Conservation (phyloP, 2,888 invertebrate species). For the Stenoptilia bipunctidactyla region DNA sequence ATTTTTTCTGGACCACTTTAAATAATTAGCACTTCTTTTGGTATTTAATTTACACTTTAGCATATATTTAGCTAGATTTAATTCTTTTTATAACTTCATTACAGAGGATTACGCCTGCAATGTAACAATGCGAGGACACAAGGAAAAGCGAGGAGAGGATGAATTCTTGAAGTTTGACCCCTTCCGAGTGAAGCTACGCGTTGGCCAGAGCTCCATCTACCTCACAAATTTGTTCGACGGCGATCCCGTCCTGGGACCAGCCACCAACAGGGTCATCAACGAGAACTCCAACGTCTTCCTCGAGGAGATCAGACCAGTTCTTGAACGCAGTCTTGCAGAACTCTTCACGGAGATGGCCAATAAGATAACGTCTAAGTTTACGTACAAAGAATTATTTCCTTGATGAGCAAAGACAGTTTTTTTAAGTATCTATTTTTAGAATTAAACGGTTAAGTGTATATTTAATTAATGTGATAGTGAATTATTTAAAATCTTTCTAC, state of each 20-base stretch:
- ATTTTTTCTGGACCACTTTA: no score
- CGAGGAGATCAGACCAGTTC: conserved; percentile 76
- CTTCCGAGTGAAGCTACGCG: conserved; percentile 72
- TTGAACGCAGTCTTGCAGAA: conserved; percentile 74
- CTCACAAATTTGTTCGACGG: conserved; percentile 77
- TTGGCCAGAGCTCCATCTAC: conserved; percentile 72
- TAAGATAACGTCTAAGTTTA: conserved; percentile 76
- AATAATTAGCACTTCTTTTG: no score
- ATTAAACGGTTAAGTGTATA: neutral
- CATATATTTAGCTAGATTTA: no score
- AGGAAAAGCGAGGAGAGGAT: conserved; percentile 66
- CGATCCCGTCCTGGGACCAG: conserved; percentile 74
- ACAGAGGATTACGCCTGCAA: conserved; percentile 76
- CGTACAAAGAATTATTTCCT: conserved; percentile 80
- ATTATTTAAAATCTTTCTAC: no score
- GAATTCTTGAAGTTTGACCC: conserved; percentile 75
- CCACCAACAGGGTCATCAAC: conserved; percentile 76
- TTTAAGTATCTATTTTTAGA: neutral
- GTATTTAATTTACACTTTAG: no score
- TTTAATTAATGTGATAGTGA: neutral
- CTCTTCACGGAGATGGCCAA: conserved; percentile 79
- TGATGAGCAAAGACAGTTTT: no score
- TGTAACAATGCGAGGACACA: conserved; percentile 74
- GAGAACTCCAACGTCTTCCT: conserved; percentile 76
- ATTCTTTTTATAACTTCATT: conserved; percentile 19